Conservation (phyloP, 1,140 invertebrate species). For the Drosophila chauvacae region DNA sequence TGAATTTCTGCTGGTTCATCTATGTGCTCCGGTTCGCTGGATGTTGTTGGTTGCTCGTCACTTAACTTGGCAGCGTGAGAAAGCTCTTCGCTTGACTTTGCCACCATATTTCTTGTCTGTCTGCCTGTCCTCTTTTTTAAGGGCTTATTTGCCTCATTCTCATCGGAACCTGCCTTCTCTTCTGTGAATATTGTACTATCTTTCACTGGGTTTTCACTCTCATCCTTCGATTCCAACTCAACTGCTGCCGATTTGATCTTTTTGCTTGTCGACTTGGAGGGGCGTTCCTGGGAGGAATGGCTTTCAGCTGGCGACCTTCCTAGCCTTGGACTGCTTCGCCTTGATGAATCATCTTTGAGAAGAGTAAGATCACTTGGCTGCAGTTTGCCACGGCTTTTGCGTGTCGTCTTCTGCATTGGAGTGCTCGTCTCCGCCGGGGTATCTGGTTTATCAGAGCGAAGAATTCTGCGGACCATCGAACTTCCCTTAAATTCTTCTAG, state of each 20-base stretch:
- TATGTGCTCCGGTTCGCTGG: constrained; percentile 6
- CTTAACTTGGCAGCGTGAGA: not conserved
- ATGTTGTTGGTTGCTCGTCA: constrained; percentile 10
- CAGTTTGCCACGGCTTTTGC: constrained; percentile 32
- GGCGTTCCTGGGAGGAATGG: constrained; percentile 24
- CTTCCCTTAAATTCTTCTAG: not conserved
- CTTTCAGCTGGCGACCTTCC: constrained; percentile 29
- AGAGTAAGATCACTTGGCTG: not conserved
- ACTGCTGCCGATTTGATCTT: not conserved
- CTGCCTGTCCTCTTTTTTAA: not conserved
- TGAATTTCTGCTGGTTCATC: not conserved
- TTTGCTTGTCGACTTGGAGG: constrained; percentile 1
- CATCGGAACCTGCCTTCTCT: not conserved
- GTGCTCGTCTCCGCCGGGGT: not conserved
- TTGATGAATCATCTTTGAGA: not conserved
- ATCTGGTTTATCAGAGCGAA: constrained; percentile 15
- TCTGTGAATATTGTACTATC: not conserved
- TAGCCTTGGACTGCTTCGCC: constrained; percentile 42
- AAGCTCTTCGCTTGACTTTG: not conserved
- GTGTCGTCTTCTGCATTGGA: not conserved
- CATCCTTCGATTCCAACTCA: not conserved
- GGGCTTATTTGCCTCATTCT: not conserved
- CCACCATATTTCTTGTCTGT: not conserved
- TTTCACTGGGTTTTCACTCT: not conserved
- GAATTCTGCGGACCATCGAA: constrained; percentile 1